A percentile compares a stretch with the other conserved stretches of the same genome.
These are phyloP conservation scores for Epizoanthus illoricatus DNA, from an alignment of 92 coral and sea anemone genomes.

Conservation along the genomic window DNA sequence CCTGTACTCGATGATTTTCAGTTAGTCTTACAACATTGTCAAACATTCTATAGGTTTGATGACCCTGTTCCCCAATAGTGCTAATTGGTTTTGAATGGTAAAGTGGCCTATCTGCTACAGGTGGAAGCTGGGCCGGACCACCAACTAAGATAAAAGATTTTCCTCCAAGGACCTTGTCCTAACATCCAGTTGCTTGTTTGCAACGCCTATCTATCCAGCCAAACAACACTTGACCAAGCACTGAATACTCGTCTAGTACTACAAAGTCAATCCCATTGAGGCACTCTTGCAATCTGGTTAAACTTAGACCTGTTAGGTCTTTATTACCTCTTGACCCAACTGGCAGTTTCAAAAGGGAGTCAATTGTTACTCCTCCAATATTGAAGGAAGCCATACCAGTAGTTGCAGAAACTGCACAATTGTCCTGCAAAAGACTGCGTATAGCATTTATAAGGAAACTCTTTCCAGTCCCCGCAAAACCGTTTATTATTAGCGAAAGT, in stretches of 20 bases:
- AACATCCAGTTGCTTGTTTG: slow-evolving; percentile 43
- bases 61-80: slow-evolving; percentile 63
- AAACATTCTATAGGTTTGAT: slow-evolving; percentile 60
- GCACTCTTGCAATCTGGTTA: slow-evolving; percentile 45
- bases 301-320: slow-evolving; percentile 57
- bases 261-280: slow-evolving; percentile 52
- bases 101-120: slow-evolving; percentile 53
- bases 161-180: slow-evolving; percentile 52
- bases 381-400: slow-evolving; percentile 67
- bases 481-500: slow-evolving; percentile 49
- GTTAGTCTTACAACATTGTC: slow-evolving; percentile 24
- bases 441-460: slow-evolving; percentile 68
- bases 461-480: slow-evolving; percentile 63
- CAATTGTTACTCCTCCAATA: slow-evolving; percentile 60
- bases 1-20: slow-evolving; percentile 59
- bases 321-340: slow-evolving; percentile 49
- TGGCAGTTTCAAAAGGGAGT: slow-evolving; percentile 63
- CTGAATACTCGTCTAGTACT: slow-evolving; percentile 63
- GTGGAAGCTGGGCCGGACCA: no score
- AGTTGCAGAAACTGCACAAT: slow-evolving; percentile 69
- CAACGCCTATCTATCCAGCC: slow-evolving; percentile 50
- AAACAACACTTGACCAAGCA: slow-evolving; percentile 63
- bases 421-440: slow-evolving; percentile 42
- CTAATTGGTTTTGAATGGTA: slow-evolving; percentile 59
- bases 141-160: slow-evolving; percentile 50